phyloP scores from a whole-genome alignment of 2,888 invertebrate genomes.

The Eupeodes luniger region DNA sequence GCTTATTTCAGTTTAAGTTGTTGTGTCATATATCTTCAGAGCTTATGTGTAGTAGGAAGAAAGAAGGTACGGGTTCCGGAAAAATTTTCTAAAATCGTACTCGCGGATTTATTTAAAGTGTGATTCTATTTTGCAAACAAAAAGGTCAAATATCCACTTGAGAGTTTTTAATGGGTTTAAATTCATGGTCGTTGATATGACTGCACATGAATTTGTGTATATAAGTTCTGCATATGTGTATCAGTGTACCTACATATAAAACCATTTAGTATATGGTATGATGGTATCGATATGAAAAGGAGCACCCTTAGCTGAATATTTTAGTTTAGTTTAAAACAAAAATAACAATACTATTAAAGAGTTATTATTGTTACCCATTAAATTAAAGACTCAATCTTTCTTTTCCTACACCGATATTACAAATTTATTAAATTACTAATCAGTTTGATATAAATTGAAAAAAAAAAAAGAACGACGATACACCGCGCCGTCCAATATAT shows the following conservation, averaged over 20 bases:
- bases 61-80: conserved; percentile 31
- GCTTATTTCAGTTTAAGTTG: conserved; percentile 71
- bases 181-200: conserved; percentile 51
- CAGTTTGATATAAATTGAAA: conserved; percentile 60
- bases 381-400: background rate
- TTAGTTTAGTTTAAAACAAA: background rate
- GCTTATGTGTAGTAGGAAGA: conserved; percentile 55
- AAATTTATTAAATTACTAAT: conserved; percentile 49
- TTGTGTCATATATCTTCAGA: conserved; percentile 68
- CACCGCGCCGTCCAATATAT: conserved; percentile 34
- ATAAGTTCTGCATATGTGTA: background rate
- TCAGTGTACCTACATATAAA: background rate
- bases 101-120: conserved; percentile 61
- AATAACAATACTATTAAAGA: background rate
- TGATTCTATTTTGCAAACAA: conserved; percentile 48
- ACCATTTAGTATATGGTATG: background rate
- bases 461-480: conserved; percentile 3
- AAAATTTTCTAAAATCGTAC: conserved; percentile 54
- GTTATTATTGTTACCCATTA: background rate
- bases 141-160: conserved; percentile 70
- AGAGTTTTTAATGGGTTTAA: conserved; percentile 60
- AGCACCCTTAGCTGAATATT: background rate
- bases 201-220: background rate
- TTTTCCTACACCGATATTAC: background rate
- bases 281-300: background rate